Percentiles rank a stretch among this genome's conserved stretches.
phyloP scores from a whole-genome alignment of 2,113 vertebrate species.

The Entomyzon cyanotis region DNA sequence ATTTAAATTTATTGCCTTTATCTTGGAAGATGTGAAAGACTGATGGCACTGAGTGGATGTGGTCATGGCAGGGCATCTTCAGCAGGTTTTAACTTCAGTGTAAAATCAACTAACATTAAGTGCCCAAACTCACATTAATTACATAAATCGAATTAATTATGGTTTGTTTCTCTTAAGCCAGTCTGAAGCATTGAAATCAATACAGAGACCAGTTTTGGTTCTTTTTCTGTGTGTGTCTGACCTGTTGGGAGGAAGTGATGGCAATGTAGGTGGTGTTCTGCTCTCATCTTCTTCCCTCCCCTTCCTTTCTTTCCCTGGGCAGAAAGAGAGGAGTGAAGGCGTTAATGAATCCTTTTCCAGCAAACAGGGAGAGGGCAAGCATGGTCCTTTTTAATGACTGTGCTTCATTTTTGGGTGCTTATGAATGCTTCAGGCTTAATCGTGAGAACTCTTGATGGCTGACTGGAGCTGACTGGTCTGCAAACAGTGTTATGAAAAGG shows the following conservation, averaged over 20 bases:
- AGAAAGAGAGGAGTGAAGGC: neutral
- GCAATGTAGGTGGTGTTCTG: neutral
- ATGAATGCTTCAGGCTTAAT: slow-evolving; percentile 4
- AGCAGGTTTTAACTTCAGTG: neutral
- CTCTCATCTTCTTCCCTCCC: neutral
- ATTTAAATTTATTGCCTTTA: neutral
- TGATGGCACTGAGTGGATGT: neutral
- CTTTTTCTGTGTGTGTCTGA: neutral
- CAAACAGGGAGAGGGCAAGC: neutral
- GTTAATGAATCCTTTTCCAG: neutral
- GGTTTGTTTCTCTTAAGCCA: neutral
- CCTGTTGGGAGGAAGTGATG: neutral
- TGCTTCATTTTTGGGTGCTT: slow-evolving; percentile 17
- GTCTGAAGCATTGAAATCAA: neutral
- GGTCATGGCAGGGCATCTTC: neutral
- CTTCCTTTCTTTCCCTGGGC: neutral
- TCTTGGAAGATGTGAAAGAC: neutral
- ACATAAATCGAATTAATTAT: neutral
- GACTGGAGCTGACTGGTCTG: neutral
- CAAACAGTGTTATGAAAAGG: neutral
- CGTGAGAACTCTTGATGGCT: neutral
- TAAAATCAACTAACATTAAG: neutral
- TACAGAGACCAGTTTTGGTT: neutral
- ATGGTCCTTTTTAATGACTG: neutral
- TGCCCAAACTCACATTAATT: neutral